Evolutionary conservation across 2,797 vertebrate species (phyloP).

Genomic region (Macroramphosus scolopax): DNA sequence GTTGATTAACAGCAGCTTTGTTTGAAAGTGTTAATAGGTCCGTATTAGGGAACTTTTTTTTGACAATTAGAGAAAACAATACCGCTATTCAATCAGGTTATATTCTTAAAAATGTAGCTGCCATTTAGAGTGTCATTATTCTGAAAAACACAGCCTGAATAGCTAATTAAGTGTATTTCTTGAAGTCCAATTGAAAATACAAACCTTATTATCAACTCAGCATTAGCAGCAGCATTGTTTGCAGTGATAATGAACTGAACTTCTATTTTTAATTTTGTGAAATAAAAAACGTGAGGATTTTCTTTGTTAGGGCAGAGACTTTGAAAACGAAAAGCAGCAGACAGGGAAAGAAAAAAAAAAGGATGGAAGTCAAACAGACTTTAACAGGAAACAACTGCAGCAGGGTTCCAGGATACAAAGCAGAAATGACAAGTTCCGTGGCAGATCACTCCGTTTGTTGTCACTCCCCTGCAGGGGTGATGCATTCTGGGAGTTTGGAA

Average conservation of each 20-base stretch:
- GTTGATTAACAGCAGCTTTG: neutral
- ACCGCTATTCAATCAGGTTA: slow-evolving; percentile 3
- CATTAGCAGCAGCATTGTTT: slow-evolving; percentile 13
- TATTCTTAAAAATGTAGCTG: slow-evolving; percentile 6
- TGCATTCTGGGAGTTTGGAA: slow-evolving; percentile 51
- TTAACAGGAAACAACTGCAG: slow-evolving; percentile 59
- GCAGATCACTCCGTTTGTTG: slow-evolving; percentile 66
- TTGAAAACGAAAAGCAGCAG: slow-evolving; percentile 23
- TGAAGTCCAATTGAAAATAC: slow-evolving; percentile 15
- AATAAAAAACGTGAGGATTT: slow-evolving; percentile 19
- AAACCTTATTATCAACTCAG: slow-evolving; percentile 29
- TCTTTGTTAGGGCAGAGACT: slow-evolving; percentile 11
- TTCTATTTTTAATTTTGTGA: slow-evolving; percentile 25
- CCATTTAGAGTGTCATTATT: slow-evolving; percentile 25
- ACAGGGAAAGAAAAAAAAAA: slow-evolving; percentile 28
- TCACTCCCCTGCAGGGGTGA: slow-evolving; percentile 47
- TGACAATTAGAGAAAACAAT: too few relatives aligned
- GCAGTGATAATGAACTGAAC: slow-evolving; percentile 28
- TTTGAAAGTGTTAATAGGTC: too few relatives aligned
- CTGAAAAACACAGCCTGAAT: slow-evolving; percentile 2
- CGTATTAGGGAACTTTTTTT: too few relatives aligned
- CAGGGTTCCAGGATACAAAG: slow-evolving; percentile 44
- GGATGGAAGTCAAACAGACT: slow-evolving; percentile 51
- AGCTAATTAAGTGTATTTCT: slow-evolving; percentile 21
- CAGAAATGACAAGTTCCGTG: slow-evolving; percentile 58